Evolutionary conservation across 1,140 invertebrate species (phyloP).

Genomic region (Anoplophora glabripennis): DNA sequence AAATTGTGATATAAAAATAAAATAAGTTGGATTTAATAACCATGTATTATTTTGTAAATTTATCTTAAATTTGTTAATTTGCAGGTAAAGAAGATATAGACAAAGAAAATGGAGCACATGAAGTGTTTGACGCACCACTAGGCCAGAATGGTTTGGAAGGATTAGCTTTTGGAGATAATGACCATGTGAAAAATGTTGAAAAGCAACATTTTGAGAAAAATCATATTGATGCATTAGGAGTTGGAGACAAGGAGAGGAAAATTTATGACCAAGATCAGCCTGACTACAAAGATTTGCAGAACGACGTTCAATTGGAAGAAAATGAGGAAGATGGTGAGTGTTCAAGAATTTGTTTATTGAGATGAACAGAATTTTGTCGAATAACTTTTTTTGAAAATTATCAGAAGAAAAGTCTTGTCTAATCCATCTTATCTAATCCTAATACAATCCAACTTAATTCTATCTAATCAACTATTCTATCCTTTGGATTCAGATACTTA

Average conservation of each 20-base stretch:
- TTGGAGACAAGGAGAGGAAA: conserved; percentile 15
- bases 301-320: conserved; percentile 32
- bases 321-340: conserved; percentile 30
- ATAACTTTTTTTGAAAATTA: too few relatives aligned
- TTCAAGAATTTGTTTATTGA: too few relatives aligned
- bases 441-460: too few relatives aligned
- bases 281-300: conserved; percentile 32
- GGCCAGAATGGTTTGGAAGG: conserved; percentile 20
- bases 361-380: too few relatives aligned
- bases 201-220: conserved; percentile 24
- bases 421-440: too few relatives aligned
- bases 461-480: too few relatives aligned
- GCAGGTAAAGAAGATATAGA: conserved; percentile 33
- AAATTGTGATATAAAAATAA: too few relatives aligned
- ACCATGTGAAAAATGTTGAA: conserved; percentile 21
- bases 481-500: too few relatives aligned
- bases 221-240: conserved; percentile 13
- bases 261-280: conserved; percentile 25
- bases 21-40: too few relatives aligned
- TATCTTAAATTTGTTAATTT: too few relatives aligned
- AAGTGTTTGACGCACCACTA: conserved; percentile 34
- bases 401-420: too few relatives aligned
- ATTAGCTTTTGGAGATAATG: conserved; percentile 23
- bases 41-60: too few relatives aligned
- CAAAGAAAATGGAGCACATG: conserved; percentile 42